phyloP scores from a whole-genome alignment of 2,888 invertebrate genomes.

The Tiliacea citrago region DNA sequence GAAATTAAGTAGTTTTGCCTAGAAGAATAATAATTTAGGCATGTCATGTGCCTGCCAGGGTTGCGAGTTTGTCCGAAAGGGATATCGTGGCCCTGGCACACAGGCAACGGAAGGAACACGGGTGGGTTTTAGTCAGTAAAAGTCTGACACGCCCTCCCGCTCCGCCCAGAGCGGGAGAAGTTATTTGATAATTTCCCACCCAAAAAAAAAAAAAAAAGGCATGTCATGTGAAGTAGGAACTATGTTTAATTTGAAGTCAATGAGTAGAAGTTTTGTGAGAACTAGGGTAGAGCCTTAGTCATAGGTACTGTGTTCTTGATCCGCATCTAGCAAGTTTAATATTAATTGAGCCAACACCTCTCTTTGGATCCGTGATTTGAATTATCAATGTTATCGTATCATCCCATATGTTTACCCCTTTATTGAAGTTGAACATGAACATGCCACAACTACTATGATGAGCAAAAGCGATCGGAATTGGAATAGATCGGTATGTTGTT shows the following conservation, averaged over 20 bases:
- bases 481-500: neutral
- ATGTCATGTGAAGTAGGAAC: constrained; percentile 1
- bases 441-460: neutral
- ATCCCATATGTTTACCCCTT: neutral
- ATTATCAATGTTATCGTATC: neutral
- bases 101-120: no score
- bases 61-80: no score
- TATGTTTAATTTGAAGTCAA: constrained; percentile 6
- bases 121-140: no score
- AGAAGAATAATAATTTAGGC: constrained; percentile 37
- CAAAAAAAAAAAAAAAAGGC: no score
- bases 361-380: neutral
- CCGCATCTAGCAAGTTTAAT: neutral
- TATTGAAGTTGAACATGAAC: neutral
- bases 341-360: neutral
- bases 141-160: no score
- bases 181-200: no score
- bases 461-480: neutral
- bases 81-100: no score
- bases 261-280: neutral
- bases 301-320: no score
- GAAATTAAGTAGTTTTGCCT: constrained; percentile 49
- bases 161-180: no score
- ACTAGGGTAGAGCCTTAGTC: no score
- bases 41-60: no score